Base-by-base conservation (phyloP, 2,797 vertebrate species). In the Crenichthys baileyi region DNA sequence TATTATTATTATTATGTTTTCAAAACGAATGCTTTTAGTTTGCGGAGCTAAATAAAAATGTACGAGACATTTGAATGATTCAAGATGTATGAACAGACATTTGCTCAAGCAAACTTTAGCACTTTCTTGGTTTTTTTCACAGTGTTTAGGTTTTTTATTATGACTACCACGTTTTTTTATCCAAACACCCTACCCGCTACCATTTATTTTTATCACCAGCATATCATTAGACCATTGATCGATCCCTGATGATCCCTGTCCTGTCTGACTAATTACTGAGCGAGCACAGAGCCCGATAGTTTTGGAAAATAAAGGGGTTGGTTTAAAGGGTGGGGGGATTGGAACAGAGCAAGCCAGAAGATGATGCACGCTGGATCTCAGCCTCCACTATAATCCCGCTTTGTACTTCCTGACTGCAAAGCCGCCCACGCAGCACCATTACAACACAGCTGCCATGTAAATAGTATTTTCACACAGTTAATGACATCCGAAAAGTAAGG, bases 371-470 rank as follows among this genome's bases (percentile, higher is more conserved):
- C 90, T 90, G 88, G 87, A 83, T 86, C 85, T 72, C 87, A 90
- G 75, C 85, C 86, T 89, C 88, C 83, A 90, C 91, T 91, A 91
- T 92, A 88, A 89, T 93, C 88, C 83, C 78, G 88, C 88, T 86
- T 87, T 89, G 85, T 90, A 90, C 88, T 91, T 93, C 90, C 91
- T 92, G 90, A 77, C 88, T 92, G 90, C 89, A 70, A 85, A 86
- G 81, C 89, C 91, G 91, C 94, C 92, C 89, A 92, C 91, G 83
- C 79, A 91, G 82, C 80, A 77, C 82, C 83, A 78, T 77, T 72
- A 91, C 90, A 87, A 90, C 84, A 79, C 91, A 85, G 90, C 86
- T 93, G 89, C 90, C 79, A 56, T 68, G 88, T 75, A 92, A 91
- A 86, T 79, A 90, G 85, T 90, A 73, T 90, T 90, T 88, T 91